Evolutionary conservation across 2,888 invertebrate species (phyloP).

Genomic region (Parnassius orleans): DNA sequence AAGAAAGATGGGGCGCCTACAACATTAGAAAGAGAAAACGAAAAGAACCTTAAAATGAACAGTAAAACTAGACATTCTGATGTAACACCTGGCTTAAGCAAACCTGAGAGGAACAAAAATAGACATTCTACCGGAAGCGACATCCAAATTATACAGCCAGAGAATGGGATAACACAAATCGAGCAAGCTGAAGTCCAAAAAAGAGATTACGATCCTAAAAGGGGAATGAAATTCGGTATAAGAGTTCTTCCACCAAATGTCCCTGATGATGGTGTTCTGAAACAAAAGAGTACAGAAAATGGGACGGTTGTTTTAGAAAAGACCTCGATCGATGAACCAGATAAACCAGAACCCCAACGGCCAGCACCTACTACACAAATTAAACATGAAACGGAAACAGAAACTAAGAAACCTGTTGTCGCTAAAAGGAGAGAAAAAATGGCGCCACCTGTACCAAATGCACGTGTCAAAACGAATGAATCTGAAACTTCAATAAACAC

Average conservation of each 20-base stretch:
- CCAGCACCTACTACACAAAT: constrained; percentile 59
- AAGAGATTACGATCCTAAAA: constrained; percentile 78
- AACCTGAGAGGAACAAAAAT: constrained; percentile 65
- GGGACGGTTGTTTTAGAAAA: constrained; percentile 59
- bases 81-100: constrained; percentile 50
- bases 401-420: constrained; percentile 73
- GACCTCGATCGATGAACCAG: constrained; percentile 64
- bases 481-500: constrained; percentile 50
- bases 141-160: constrained; percentile 66
- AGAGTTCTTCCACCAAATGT: constrained; percentile 83
- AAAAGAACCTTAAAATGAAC: constrained; percentile 69
- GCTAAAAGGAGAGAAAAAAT: constrained; percentile 77
- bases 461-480: constrained; percentile 65
- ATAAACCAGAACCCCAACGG: constrained; percentile 63
- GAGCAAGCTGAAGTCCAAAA: constrained; percentile 79
- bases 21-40: constrained; percentile 74
- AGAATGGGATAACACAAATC: constrained; percentile 61
- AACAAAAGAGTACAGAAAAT: constrained; percentile 69
- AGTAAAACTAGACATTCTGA: constrained; percentile 65
- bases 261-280: constrained; percentile 75
- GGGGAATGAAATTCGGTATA: constrained; percentile 85
- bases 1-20: constrained; percentile 61
- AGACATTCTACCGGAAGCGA: constrained; percentile 65
- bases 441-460: constrained; percentile 75
- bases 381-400: constrained; percentile 77